These are phyloP conservation scores for Leptinotarsa tumamoca DNA, from an alignment of 2,888 invertebrate species.

Conservation along the genomic window DNA sequence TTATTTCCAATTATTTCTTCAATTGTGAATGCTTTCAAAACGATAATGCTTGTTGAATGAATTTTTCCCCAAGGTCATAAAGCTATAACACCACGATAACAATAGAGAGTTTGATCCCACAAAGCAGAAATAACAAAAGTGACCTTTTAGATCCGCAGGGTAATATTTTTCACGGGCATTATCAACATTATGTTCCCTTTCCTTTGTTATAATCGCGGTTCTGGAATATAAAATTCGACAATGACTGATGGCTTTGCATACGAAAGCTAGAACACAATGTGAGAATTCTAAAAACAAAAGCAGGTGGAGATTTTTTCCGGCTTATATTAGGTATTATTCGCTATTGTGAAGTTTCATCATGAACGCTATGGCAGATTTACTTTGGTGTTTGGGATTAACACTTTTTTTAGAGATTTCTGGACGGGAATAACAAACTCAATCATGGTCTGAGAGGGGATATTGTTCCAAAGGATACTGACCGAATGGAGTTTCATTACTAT, in stretches of 20 bases:
- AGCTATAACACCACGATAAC: constrained; percentile 11
- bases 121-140: constrained; percentile 17
- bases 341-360: not conserved
- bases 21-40: not conserved
- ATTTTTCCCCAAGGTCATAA: constrained; percentile 1
- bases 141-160: constrained; percentile 12
- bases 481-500: no score
- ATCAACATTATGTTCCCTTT: constrained; percentile 35
- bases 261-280: constrained; percentile 29
- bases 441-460: not conserved
- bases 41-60: not conserved
- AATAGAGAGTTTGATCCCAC: constrained; percentile 11
- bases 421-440: not conserved
- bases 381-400: not conserved
- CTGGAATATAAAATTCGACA: constrained; percentile 39
- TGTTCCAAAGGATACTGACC: no score
- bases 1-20: not conserved
- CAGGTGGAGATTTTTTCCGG: constrained; percentile 25
- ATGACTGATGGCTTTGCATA: constrained; percentile 34
- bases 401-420: not conserved
- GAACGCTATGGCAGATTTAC: not conserved
- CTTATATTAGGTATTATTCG: constrained; percentile 19
- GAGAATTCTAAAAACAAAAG: constrained; percentile 32
- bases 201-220: constrained; percentile 34
- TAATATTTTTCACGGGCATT: constrained; percentile 32